Conservation (phyloP, 2,113 vertebrate genomes). For the Sitta europaea region DNA sequence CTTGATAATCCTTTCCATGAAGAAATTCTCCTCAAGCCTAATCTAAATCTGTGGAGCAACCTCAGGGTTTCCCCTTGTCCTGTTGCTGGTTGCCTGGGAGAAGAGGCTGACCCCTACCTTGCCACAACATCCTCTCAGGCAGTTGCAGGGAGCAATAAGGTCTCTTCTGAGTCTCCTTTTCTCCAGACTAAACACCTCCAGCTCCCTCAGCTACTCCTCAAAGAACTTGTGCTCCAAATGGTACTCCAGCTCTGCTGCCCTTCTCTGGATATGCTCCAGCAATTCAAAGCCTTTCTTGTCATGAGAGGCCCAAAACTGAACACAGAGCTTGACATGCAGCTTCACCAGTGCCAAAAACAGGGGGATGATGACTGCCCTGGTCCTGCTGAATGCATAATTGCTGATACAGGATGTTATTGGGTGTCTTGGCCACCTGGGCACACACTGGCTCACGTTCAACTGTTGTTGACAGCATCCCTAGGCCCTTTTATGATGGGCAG, state of each 20-base stretch:
- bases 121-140: neutral
- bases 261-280: neutral
- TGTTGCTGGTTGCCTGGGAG: neutral
- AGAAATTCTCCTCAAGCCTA: neutral
- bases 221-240: neutral
- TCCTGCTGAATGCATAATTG: neutral
- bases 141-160: neutral
- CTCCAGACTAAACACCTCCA: neutral
- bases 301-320: neutral
- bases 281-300: neutral
- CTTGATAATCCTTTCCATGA: neutral
- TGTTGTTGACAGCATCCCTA: neutral
- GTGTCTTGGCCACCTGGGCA: neutral
- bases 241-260: neutral
- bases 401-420: neutral
- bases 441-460: neutral
- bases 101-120: neutral
- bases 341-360: neutral
- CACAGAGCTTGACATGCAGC: accelerated
- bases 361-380: no score
- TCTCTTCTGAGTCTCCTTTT: neutral
- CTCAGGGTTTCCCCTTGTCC: neutral
- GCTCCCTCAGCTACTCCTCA: neutral
- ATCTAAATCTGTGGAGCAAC: neutral
- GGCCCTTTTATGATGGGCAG: neutral